Evolutionary conservation across 2,797 vertebrate genomes (phyloP), one percentile per base, ranked within the genome.

Genomic region (Iguana delicatissima): DNA sequence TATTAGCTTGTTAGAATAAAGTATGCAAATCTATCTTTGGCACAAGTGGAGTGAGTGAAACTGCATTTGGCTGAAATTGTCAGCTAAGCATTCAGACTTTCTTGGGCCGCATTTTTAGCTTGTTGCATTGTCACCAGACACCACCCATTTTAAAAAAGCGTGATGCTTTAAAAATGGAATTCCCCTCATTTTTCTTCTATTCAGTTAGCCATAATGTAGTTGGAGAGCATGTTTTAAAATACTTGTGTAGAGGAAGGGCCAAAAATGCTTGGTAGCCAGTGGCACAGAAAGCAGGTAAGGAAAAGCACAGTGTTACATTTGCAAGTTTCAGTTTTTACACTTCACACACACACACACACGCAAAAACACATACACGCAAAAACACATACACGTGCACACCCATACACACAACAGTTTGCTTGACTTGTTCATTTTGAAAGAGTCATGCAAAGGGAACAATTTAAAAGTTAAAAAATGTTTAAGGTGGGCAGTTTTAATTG

Each of bases 221-320:
- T 89, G 95, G 95, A 95, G 94, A 95, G 91, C 32, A n/a, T 22
- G 69, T 88, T 89, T 91, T 86, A 86, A 95, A 96, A 96, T 96
- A 95, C 94, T 97, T 97, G 96, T 4, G 89, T 96, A 96, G 96
- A 93, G 93, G 94, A 97, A 97, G 95, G 96, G 96, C 96, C 97
- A 96, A 97, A 95, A 93, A 94, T 94, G 93, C 88, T 91, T 89
- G 93, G 95, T 96, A 95, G 97, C 97, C 96, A 96, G 96, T 95
- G 96, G 95, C 96, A 96, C 97, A 96, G 96, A 95, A 93, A 95
- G 96, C 97, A 97, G 97, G 96, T 97, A 95, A 95, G 59, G 86
- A 91, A 94, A 97, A 98, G 97, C 97, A 97, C 97, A 98, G 97
- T 97, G 97, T 98, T 97, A 94, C 0, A 57, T 95, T 97, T 87